A percentile compares a stretch with the other conserved stretches of the same genome.
Evolutionary conservation across 2,113 vertebrate species (phyloP).

Genomic region (Rhinogobius similis): DNA sequence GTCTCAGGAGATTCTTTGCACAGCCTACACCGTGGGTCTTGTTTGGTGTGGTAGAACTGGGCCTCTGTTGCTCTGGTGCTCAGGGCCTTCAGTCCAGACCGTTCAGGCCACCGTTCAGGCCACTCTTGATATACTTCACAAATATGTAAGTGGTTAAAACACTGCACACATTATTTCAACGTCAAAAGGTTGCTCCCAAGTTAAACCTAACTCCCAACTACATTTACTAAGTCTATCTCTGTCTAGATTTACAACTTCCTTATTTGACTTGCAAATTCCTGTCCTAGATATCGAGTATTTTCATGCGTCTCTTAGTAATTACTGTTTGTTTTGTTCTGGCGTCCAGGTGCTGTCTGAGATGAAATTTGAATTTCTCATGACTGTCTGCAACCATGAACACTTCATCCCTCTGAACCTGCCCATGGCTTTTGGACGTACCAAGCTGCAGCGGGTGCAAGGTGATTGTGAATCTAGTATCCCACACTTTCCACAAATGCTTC

Average conservation of each 20-base stretch:
- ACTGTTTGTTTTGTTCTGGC: not conserved
- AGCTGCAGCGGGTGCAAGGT: slow-evolving; percentile 92
- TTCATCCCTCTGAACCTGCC: slow-evolving; percentile 96
- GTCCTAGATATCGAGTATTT: slow-evolving; percentile 1
- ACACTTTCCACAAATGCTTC: not conserved
- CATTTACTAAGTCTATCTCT: not conserved
- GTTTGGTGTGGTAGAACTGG: too few species aligned
- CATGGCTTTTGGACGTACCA: slow-evolving; percentile 92
- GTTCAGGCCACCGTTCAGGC: too few species aligned
- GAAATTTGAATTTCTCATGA: slow-evolving; percentile 96
- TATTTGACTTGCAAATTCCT: slow-evolving; percentile 52
- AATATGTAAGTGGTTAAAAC: too few species aligned
- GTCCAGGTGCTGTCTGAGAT: slow-evolving; percentile 88
- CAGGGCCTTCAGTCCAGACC: too few species aligned
- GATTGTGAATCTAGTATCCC: slow-evolving; percentile 11
- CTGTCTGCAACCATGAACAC: slow-evolving; percentile 93
- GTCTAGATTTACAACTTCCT: not conserved
- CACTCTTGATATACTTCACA: too few species aligned
- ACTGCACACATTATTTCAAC: not conserved
- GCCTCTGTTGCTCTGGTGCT: too few species aligned
- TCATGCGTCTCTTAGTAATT: not conserved
- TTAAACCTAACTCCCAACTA: not conserved
- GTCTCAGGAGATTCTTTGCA: too few species aligned
- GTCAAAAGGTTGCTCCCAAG: not conserved
- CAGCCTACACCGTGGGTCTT: too few species aligned